Conservation (phyloP, 2,888 invertebrate species). For the Acutogordius australiensis region DNA sequence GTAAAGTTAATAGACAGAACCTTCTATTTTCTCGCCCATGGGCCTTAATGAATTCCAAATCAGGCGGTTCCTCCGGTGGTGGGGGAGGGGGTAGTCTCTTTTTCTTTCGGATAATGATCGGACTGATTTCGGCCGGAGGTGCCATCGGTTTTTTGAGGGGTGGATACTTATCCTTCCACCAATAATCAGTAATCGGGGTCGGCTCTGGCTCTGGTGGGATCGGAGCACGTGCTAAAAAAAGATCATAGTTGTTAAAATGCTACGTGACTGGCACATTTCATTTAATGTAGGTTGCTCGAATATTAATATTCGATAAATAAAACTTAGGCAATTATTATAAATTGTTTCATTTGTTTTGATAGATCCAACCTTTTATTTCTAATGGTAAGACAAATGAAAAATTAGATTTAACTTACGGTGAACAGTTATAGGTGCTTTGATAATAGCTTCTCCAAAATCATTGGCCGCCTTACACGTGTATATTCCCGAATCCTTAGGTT, state of each 20-base stretch:
- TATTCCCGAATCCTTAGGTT: slow-evolving; percentile 77
- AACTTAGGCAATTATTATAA: no score
- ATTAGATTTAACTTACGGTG: slow-evolving; percentile 10
- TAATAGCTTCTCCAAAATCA: slow-evolving; percentile 73
- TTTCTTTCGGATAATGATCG: not conserved
- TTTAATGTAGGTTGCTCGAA: no score
- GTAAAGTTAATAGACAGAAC: no score
- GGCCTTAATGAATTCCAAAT: not conserved
- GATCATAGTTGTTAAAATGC: no score
- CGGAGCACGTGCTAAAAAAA: no score
- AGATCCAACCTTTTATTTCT: no score
- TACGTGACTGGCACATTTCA: no score
- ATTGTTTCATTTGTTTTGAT: no score
- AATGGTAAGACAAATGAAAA: no score
- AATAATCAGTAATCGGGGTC: not conserved
- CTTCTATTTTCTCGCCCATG: not conserved
- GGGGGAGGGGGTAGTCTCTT: slow-evolving; percentile 3
- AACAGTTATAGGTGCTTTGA: slow-evolving; percentile 8
- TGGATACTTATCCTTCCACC: not conserved
- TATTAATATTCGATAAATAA: no score
- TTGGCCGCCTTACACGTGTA: slow-evolving; percentile 69
- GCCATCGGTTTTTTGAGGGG: not conserved
- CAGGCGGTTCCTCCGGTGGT: not conserved
- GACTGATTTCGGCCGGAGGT: not conserved
- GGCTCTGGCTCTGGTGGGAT: not conserved